Evolutionary conservation across 2,888 invertebrate species (phyloP), one percentile per base, ranked within the genome.

Genomic region (Polietes domitor): DNA sequence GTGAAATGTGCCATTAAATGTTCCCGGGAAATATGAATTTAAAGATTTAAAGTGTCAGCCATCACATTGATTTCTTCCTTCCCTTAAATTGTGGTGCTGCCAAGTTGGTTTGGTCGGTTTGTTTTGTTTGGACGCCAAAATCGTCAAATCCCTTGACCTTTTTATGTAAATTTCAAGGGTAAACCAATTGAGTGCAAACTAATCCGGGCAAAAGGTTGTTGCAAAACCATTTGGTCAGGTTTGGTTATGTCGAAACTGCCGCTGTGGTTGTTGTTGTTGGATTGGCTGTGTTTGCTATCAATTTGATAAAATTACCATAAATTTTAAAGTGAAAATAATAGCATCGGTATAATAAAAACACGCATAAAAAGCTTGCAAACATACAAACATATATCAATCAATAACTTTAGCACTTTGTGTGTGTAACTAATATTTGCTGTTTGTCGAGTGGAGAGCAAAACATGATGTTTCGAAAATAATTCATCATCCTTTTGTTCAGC

Each of bases 371-470:
- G 15, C 15, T 28, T 26, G 3, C 17, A 6, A 19, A 53, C 17
- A 4, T 41, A 24, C 12, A n/a, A 41, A 65, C 26, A 68, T 47
- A n/a, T 43, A 43, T 68, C 37, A 41, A 68, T 47, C 21, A 68
- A 47, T 68, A 68, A 68, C 68, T 47, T 43, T 68, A 47, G 37
- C 68, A 65, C 65, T 21, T 65, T 15, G 37, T 37, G 37, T 37
- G n/a, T 7, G 21, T 65, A 65, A 47, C 47, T 47, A n/a, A 47
- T n/a, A 47, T n/a, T n/a, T 47, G 47, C 6, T 47, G n/a, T 53
- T 53, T 53, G 53, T 6, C 21, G 21, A 21, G 21, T 19, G 19
- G 53, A 19, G 19, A 3, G 53, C 2, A 24, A 9, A 50, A 53
- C 12, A 53, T 9, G 6, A 21, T 53, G 21, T 19, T 53, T 53